Conservation (phyloP, 2,797 vertebrate genomes). For the Pangasius djambal region DNA sequence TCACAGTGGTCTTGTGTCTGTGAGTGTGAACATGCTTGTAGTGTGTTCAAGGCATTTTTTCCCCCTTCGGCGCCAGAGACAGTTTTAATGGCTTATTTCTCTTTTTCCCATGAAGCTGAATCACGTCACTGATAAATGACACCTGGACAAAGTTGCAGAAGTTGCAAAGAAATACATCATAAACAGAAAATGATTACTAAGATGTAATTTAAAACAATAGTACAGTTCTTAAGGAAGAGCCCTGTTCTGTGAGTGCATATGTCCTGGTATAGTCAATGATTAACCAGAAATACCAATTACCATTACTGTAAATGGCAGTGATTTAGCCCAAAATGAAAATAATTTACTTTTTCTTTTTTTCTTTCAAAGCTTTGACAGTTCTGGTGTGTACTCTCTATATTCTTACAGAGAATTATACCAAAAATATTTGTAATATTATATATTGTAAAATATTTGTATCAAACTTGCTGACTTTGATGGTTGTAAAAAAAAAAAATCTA, state of each 20-base stretch:
- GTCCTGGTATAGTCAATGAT: neutral
- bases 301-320: neutral
- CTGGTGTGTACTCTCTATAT: neutral
- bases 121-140: conserved; percentile 8
- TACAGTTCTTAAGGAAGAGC: neutral
- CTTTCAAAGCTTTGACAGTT: neutral
- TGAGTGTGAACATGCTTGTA: neutral
- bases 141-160: conserved; percentile 1
- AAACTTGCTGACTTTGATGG: neutral
- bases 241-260: neutral
- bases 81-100: neutral
- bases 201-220: neutral
- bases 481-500: neutral
- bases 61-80: neutral
- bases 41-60: neutral
- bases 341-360: neutral
- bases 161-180: neutral
- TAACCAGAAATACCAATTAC: neutral
- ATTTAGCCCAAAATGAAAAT: neutral
- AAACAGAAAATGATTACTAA: neutral
- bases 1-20: neutral
- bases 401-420: neutral
- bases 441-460: too few species aligned
- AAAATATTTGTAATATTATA: neutral
- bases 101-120: conserved; percentile 1